Evolutionary conservation across 2,797 vertebrate species (phyloP).

Genomic region (Pygocentrus nattereri): DNA sequence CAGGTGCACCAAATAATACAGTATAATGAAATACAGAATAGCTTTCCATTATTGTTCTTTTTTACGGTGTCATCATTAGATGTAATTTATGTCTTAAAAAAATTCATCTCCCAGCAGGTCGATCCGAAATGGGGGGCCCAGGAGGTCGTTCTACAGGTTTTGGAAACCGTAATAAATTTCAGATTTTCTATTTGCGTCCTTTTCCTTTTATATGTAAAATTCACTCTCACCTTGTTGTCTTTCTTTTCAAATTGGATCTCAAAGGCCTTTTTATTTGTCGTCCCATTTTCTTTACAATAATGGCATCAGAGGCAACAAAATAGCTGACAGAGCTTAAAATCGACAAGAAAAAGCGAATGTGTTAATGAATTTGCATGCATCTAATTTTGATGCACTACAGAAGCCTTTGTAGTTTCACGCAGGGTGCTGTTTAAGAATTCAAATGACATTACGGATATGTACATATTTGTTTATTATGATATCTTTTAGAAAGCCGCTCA

Average conservation of each 20-base stretch:
- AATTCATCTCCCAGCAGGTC: constrained; percentile 96
- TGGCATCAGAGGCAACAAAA: constrained; percentile 76
- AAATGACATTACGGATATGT: constrained; percentile 64
- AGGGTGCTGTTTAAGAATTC: constrained; percentile 68
- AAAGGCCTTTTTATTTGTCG: constrained; percentile 77
- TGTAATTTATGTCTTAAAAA: constrained; percentile 98
- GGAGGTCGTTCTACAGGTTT: constrained; percentile 97
- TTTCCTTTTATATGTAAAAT: constrained; percentile 84
- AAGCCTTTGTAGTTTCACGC: constrained; percentile 64
- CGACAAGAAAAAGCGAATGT: constrained; percentile 67
- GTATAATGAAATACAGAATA: constrained; percentile 99
- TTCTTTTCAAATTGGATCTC: constrained; percentile 75
- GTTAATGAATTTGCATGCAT: constrained; percentile 74
- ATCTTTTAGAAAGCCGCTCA: constrained; percentile 47
- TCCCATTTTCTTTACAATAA: constrained; percentile 71
- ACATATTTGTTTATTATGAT: constrained; percentile 71
- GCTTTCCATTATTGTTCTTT: constrained; percentile 99
- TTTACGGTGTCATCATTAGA: constrained; percentile 99
- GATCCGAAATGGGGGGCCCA: constrained; percentile 94
- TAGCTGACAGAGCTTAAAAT: constrained; percentile 72
- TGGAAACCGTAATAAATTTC: constrained; percentile 80
- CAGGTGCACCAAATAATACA: constrained; percentile 99
- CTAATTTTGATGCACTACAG: constrained; percentile 65
- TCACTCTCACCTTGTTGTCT: constrained; percentile 74
- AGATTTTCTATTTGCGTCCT: constrained; percentile 70